Percentiles rank a stretch among this genome's conserved stretches.
Conservation (phyloP, 2,113 vertebrate species). For the Anseranas semipalmata region DNA sequence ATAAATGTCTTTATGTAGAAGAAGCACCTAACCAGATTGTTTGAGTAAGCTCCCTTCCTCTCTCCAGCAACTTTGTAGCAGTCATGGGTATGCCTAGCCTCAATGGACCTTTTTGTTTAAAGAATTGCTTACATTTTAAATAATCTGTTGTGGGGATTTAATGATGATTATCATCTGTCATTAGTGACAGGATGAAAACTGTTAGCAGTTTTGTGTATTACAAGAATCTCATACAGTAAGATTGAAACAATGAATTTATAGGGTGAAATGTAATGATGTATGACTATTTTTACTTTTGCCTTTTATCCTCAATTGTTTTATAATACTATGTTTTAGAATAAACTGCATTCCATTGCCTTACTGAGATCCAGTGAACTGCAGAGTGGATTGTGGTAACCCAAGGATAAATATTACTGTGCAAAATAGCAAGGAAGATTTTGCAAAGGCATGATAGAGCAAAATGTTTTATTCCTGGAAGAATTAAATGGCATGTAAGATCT, state of each 20-base stretch:
- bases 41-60: background rate
- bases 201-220: background rate
- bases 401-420: background rate
- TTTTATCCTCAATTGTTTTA: background rate
- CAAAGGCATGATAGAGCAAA: background rate
- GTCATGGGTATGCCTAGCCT: background rate
- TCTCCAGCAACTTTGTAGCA: background rate
- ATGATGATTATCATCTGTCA: rapidly evolving
- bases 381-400: background rate
- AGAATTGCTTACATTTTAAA: background rate
- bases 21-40: background rate
- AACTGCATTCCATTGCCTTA: background rate
- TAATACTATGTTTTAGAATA: background rate
- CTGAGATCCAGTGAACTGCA: background rate
- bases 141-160: background rate
- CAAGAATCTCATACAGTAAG: background rate
- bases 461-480: background rate
- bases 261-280: background rate
- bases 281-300: background rate
- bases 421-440: background rate
- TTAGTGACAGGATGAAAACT: background rate
- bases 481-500: background rate
- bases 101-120: background rate
- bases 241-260: background rate
- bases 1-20: background rate